Evolutionary conservation across 2,113 vertebrate species (phyloP).

Genomic region (Geococcyx californianus): DNA sequence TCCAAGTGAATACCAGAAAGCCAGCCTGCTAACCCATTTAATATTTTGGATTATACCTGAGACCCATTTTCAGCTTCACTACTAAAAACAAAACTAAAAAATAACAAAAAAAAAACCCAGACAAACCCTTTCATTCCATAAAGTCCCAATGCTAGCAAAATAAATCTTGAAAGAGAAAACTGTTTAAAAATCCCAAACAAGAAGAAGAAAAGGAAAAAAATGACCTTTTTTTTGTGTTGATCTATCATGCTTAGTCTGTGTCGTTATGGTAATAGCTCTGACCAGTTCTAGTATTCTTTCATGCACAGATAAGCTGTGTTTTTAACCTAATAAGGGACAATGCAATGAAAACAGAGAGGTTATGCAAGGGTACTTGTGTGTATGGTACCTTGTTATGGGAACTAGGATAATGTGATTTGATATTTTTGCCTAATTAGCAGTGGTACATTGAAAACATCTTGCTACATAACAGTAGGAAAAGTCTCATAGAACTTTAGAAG

Average conservation of each 20-base stretch:
- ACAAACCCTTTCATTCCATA: not conserved
- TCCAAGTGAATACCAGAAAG: not conserved
- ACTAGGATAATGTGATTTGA: not conserved
- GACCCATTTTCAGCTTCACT: not conserved
- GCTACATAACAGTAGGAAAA: not conserved
- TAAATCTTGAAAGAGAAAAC: not conserved
- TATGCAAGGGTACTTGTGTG: not conserved
- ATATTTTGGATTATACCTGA: not conserved
- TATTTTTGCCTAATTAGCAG: not conserved
- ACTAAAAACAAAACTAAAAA: not conserved
- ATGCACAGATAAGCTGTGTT: not conserved
- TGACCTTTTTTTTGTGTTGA: not conserved
- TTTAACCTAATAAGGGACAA: constrained; percentile 9
- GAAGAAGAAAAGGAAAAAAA: not conserved
- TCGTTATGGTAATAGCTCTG: not conserved
- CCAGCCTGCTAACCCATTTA: not conserved
- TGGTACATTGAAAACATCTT: not conserved
- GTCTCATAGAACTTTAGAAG: not conserved
- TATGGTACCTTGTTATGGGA: not conserved
- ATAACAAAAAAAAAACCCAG: not conserved
- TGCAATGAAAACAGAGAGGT: not conserved
- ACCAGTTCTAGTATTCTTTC: not conserved
- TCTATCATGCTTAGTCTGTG: not conserved
- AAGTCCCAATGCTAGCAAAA: not conserved
- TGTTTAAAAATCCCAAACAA: not conserved